Evolutionary conservation across 2,113 vertebrate genomes (phyloP), one percentile per base, ranked within the genome.

Genomic region (Platichthys stellatus): DNA sequence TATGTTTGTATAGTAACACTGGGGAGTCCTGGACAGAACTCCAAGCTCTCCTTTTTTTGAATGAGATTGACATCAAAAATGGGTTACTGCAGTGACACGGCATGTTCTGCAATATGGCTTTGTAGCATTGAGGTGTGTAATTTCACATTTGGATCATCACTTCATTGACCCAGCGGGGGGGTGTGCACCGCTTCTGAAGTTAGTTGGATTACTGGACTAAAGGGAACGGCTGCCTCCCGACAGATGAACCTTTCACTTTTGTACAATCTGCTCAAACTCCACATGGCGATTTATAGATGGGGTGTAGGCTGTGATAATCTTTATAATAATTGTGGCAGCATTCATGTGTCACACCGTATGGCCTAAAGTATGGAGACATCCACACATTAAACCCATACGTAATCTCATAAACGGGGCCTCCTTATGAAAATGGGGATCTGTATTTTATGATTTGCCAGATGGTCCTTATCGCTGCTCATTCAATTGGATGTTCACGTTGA

Each of bases 231-330:
- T 74, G 86, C 90, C 85, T 90, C 70, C 66, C 80, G 83, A 84
- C 82, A 88, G 79, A 91, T 84, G 74, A 74, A 76, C 88, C 75
- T 84, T 85, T 84, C 84, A 87, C 86, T 83, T 86, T 90, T 81
- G 76, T 72, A 88, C 89, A 91, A 91, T 89, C 91, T 90, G 91
- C 84, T 90, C 84, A 79, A 88, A 89, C 68, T 81, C 83, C 62
- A 81, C 88, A 90, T 88, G 88, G 87, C 88, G 88, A 88, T 88
- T 85, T 2, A 85, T 81, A 86, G 82, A 85, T 84, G 90, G 76
- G 26, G 70, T 78, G 74, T 63, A 59, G 81, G 75, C 67, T 83
- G 78, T 86, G 81, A 86, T 88, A 79, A 84, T 78, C 73, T 80
- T 87, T 84, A 57, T 79, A 69, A 79, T 74, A 87, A 81, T 86